These are phyloP conservation scores for Lasioglossum baleicum DNA, from an alignment of 1,140 invertebrate genomes.

Conservation along the genomic window DNA sequence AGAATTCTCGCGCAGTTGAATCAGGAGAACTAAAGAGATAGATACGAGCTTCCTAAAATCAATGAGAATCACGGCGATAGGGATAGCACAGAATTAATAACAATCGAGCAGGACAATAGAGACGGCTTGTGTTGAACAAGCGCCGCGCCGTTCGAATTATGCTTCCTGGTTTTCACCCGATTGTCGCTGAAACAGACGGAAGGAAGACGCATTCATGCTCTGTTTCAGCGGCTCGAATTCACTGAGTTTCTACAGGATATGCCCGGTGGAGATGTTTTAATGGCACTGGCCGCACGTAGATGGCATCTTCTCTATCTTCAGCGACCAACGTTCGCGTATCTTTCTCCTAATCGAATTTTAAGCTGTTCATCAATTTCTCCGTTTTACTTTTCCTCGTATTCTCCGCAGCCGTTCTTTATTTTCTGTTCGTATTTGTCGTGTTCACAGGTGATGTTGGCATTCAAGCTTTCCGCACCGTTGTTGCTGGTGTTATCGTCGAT, in stretches of 20 bases:
- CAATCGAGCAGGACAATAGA: slow-evolving; percentile 25
- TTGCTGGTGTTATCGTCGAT: slow-evolving; percentile 59
- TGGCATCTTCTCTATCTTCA: neutral
- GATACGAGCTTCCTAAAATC: neutral
- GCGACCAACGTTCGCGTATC: too few relatives aligned
- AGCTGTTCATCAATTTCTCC: too few relatives aligned
- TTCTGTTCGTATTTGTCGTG: neutral
- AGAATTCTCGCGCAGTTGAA: too few relatives aligned
- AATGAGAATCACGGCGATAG: neutral
- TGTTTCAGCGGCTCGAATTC: slow-evolving; percentile 73
- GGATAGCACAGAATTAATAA: neutral
- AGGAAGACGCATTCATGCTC: slow-evolving; percentile 76
- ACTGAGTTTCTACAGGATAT: slow-evolving; percentile 76
- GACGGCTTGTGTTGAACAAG: slow-evolving; percentile 11
- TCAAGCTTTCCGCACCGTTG: slow-evolving; percentile 43
- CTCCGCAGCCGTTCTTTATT: too few relatives aligned
- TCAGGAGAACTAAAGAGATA: neutral
- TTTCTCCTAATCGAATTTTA: too few relatives aligned
- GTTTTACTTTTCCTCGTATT: too few relatives aligned
- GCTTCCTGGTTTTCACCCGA: slow-evolving; percentile 69
- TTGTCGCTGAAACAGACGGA: slow-evolving; percentile 63
- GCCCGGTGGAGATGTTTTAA: slow-evolving; percentile 64
- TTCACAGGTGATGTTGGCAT: slow-evolving; percentile 60
- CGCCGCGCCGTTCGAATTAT: slow-evolving; percentile 50
- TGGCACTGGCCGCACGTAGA: slow-evolving; percentile 28